Base-by-base conservation (phyloP, 1,140 invertebrate genomes). In the Limonius californicus region DNA sequence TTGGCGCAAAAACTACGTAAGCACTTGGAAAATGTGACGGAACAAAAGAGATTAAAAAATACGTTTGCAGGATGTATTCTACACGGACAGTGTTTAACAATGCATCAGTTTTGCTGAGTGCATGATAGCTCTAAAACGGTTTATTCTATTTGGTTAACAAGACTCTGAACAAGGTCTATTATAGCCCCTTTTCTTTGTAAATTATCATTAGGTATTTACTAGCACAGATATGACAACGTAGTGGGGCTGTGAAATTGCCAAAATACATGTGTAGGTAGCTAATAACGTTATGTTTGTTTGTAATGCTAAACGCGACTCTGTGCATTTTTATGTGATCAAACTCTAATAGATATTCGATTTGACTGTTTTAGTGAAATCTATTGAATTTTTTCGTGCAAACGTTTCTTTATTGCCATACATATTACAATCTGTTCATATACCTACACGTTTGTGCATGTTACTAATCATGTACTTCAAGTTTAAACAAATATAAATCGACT, bases 61-160 rank as follows among this genome's bases (percentile, higher is more conserved):
- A 53, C 16, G 47, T 53, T 11, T 53, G 12, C 47, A 53, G 18
- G 47, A 19, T 20, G 47, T 53, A 12, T 23, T 53, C 7, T 16
- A 53, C 2, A 18, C 47, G 4, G 16, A 20, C 21, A 2, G 16
- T 55, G 18, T 15, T 50, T 50, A 50, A 45, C 43, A 45, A 50
- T 50, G 45, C 45, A 50, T 50, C 45, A 50, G 16, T 18, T 50
- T 55, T 55, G 14, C 30, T 55, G 54, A 55, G 21, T 55, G 30
- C 54, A 55, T 55, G 54, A 55, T 55, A 55, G 54, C 54, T 27
- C 30, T 55, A 35, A 55, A 55, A 55, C 54, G 54, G 11, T 55
- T 55, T 55, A 55, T 30, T 55, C 54, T 55, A 55, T 55, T 55
- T 55, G 54, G 19, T 55, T 55, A 55, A 55, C 54, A 30, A 55